Base-by-base conservation (phyloP, 2,797 vertebrate species). In the Emydoidea blandingii region DNA sequence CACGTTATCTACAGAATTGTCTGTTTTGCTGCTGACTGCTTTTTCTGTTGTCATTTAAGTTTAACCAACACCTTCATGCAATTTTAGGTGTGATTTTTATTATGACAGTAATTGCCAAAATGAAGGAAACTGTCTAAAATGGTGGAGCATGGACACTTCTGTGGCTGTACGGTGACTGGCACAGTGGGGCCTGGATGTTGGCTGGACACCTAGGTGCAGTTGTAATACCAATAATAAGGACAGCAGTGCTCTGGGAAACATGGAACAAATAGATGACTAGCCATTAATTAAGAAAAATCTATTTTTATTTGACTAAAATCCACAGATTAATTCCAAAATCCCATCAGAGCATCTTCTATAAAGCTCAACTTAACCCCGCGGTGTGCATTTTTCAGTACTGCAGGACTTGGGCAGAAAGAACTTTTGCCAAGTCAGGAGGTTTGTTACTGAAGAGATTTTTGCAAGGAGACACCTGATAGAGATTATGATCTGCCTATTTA, bases 51-150 rank as follows among this genome's bases (percentile, higher is more conserved):
- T 87, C 81, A 37, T 37, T 72, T 72, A 50, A 92, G 90, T 93
- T 89, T 88, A 44, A 94, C 54, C 44, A 79, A 94, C 87, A 90
- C 27, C 49, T 92, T 90, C 50, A 90, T 44, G 87, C 44, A 52
- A 50, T 88, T 78, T 62, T 91, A 90, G 81, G 88, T 52, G 87
- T 25, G 27, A 6, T 59, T 74, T 65, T n/a, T 19, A 88, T 89
- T 91, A 79, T 54, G 85, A 81, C 84, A 74, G 59, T 94, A 93
- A 96, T 90, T 95, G 91, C 49, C 81, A 88, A 96, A 94, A 94
- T 81, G 86, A 93, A 56, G 83, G 95, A 80, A 91, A 96, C 16
- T 72, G 31, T 34, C 59, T 65, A 65, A 62, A 62, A 34, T n/a
- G 15, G 34, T 18, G 18, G 3, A n/a, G 7, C 65, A 68, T 37